Conservation (phyloP, 2,888 invertebrate genomes). For the Lochmaea crataegi region DNA sequence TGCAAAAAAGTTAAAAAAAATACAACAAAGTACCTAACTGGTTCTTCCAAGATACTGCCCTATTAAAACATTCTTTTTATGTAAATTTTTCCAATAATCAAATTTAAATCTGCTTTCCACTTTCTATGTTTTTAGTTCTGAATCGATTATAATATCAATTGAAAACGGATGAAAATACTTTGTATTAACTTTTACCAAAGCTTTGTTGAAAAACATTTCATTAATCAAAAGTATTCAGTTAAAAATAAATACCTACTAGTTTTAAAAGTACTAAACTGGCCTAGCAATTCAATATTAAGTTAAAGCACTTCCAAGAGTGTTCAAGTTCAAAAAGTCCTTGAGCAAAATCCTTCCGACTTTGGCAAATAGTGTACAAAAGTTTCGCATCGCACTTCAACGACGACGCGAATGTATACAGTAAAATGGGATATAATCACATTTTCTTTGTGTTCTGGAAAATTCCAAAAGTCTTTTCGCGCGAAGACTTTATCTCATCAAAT, state of each 20-base stretch:
- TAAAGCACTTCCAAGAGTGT: conserved; percentile 26
- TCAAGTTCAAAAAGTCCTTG: conserved; percentile 36
- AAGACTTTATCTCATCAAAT: conserved; percentile 31
- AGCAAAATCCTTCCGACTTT: conserved; percentile 33
- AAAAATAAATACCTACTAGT: background rate
- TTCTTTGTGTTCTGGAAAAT: conserved; percentile 37
- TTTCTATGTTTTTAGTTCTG: no score
- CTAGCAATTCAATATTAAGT: conserved; percentile 27
- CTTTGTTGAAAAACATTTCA: background rate
- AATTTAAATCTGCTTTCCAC: no score
- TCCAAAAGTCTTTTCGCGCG: conserved; percentile 20
- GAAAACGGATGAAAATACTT: no score
- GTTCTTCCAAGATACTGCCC: no score
- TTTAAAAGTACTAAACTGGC: conserved; percentile 1
- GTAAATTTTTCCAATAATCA: no score
- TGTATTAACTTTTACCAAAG: background rate
- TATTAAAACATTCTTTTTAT: no score
- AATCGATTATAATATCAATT: no score
- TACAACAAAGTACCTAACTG: no score
- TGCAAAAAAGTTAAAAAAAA: no score
- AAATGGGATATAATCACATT: conserved; percentile 41
- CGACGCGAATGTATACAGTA: conserved; percentile 39
- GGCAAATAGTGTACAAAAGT: conserved; percentile 27
- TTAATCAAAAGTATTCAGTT: background rate
- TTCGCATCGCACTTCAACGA: conserved; percentile 33